These are phyloP conservation scores for Bufo bufo DNA, from an alignment of 2,113 vertebrate species.

Conservation along the genomic window DNA sequence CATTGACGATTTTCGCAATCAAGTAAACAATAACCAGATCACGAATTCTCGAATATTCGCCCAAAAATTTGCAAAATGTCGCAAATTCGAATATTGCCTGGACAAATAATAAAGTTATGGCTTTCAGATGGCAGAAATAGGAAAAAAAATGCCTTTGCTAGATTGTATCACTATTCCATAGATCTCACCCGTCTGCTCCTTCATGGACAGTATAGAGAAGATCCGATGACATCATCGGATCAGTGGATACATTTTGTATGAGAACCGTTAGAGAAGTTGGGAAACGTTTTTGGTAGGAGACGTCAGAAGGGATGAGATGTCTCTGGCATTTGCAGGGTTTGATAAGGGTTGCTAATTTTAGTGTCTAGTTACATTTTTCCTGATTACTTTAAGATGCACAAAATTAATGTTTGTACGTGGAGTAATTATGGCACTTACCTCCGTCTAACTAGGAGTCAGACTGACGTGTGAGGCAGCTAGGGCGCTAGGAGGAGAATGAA, in stretches of 20 bases:
- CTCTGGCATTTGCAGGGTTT: not conserved
- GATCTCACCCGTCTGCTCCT: not conserved
- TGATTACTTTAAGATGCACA: constrained; percentile 11
- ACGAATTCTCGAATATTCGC: too few species aligned
- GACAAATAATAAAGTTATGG: too few species aligned
- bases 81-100: too few species aligned
- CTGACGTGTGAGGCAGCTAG: not conserved
- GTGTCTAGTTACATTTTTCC: not conserved
- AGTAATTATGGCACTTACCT: constrained; percentile 21
- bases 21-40: too few species aligned
- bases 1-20: too few species aligned
- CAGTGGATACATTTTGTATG: not conserved
- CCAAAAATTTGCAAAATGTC: too few species aligned
- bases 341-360: constrained; percentile 14
- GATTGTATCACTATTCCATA: too few species aligned
- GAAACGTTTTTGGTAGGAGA: not conserved
- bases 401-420: constrained; percentile 15
- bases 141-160: too few species aligned
- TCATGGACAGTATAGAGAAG: not conserved
- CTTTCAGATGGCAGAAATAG: too few species aligned
- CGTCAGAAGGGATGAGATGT: not conserved
- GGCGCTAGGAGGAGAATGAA: not conserved
- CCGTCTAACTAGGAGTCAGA: not conserved
- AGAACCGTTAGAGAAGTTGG: not conserved
- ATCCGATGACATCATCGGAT: not conserved